Evolutionary conservation across 2,888 invertebrate species (phyloP), one percentile per base, ranked within the genome.

Genomic region (Thymelicus sylvestris): DNA sequence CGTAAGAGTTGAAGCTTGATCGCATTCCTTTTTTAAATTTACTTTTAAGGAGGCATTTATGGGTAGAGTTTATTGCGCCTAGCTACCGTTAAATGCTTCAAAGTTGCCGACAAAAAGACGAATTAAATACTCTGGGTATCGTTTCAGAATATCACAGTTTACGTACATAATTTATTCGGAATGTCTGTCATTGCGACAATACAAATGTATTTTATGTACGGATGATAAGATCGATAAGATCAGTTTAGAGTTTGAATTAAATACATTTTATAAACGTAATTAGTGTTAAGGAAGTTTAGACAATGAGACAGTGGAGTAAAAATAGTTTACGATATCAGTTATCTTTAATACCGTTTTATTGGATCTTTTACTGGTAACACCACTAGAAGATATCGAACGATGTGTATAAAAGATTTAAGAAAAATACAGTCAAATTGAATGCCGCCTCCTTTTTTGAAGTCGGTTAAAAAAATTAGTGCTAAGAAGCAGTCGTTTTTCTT

Each of bases 41-140:
- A 61, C 50, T 39, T 67, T 61, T 44, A 68, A 62, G 52, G 24
- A 47, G 19, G 55, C 63, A 63, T 63, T 68, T 68, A 63, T 68
- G 68, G 55, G 55, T 68, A 63, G 63, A 55, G 39, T 68, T 68
- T 68, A 68, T 63, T 41, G 31, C 62, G 44, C 48, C 31, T 38
- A 50, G 48, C 60, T 57, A 63, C 59, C 48, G 68, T n/a, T 67
- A 57, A 57, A 57, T 38, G 38, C 57, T 12, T 57, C 57, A 38
- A 38, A 57, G 57, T 57, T 57, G 57, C 57, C 57, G 57, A 57
- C 57, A 57, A 57, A 57, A 57, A 57, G 57, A 57, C 13, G 38
- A 57, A 57, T 57, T 57, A 57, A 57, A 38, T 13, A 38, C 31
- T 31, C 31, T 13, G 57, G 38, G 57, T 57, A 57, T 57, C 57